Base-by-base conservation (phyloP, 2,797 vertebrate species). In the Epinephelus coioides region DNA sequence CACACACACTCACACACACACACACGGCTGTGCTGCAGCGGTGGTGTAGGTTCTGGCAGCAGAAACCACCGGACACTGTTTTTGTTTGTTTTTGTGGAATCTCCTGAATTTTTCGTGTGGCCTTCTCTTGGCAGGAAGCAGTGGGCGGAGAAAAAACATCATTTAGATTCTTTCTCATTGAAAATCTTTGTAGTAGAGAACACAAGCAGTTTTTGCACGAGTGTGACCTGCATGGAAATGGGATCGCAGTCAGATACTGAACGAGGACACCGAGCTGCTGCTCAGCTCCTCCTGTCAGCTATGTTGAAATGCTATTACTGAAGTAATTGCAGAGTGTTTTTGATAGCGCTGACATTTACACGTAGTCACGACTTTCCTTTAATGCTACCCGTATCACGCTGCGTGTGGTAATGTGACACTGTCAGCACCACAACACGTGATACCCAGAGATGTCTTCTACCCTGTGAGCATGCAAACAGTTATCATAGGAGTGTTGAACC, bases 131-230 rank as follows among this genome's bases (percentile, higher is more conserved):
- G 73, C 79, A 73, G 80, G 69, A 90, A 88, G 81, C 47, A 8
- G 85, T 77, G 70, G 82, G 71, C 0, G 30, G 62, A 78, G 57
- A 40, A 55, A 78, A 82, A 78, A 84, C 82, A 88, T 82, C n/a
- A 86, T 78, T 88, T 40, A 79, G 56, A 88, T 88, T 84, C 70
- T 76, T 82, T 47, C 54, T 83, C 62, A 69, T 30, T 84, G 69
- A 69, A 89, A 84, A 85, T 73, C 57, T 69, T 79, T 82, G 80
- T 82, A 59, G 79, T 46, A 46, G 76, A 43, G 64, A 76, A 68
- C 57, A 75, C 44, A 49, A 46, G 57, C 23, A n/a, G 19, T 53
- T 74, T 82, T 83, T 81, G 43, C 71, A 71, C 62, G 27, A 40
- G 34, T 78, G 47, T 81, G 78, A 86, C 73, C 76, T 51, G 70